Base-by-base conservation (phyloP, 2,888 invertebrate genomes). In the Drosophila engyochracea region DNA sequence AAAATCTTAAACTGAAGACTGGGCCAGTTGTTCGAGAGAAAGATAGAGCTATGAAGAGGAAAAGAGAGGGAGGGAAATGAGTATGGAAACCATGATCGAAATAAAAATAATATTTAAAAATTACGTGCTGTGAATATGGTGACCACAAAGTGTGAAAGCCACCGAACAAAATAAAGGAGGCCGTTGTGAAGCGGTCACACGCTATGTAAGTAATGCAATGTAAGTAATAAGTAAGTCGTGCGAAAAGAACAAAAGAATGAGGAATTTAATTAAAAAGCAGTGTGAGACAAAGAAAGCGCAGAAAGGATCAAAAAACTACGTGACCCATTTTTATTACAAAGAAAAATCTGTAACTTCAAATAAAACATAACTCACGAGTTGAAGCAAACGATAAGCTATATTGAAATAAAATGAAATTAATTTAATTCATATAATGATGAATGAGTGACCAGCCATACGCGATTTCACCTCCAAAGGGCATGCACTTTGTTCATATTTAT, bases 401-500 rank as follows among this genome's bases (percentile, higher is more conserved):
- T 44, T 58, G 35, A 49, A 71, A 58, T 65, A 19, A 35, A 55
- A 55, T 59, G 44, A 52, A 53, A 28, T 44, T n/a, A 4, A 22
- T 30, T 12, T 30, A 30, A 35, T 22, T n/a, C 19, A 28, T 28
- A 52, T 58, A 72, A 58, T 63, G 54, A 77, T 70, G 64, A 52
- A 54, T 41, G 37, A 52, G 39, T 28, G 30, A n/a, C 41, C 41
- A 41, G 12, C 12, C 61, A 47, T 65, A 57, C 5, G 12, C 19
- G 22, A 57, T 19, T 52, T 54, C 30, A 47, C 14, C 19, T 25
- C 14, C 39, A 47, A 44, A 16, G 0, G 44, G 37, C 41, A 55
- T 49, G 74, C 74, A 73, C 69, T 80, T 76, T 69, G 66, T 33
- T 57, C 37, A 39, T 61, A 52, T 73, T 67, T 70, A 78, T 60